Base-by-base conservation (phyloP, 2,888 invertebrate species). In the Heliothis peltigera region DNA sequence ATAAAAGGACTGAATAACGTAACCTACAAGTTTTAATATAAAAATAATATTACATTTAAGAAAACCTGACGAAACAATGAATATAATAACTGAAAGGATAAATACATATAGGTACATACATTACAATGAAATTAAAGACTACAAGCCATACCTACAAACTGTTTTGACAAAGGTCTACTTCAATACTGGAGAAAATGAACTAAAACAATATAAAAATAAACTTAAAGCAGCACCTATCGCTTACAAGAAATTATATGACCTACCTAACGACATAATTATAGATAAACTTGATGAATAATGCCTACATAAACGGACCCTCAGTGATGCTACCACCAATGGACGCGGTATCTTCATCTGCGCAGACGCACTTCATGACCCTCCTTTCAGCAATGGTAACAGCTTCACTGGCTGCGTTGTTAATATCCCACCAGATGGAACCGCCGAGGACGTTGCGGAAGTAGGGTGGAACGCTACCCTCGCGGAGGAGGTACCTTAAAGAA, bases 391-490 rank as follows among this genome's bases (percentile, higher is more conserved):
- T 77, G 4, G 79, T 82, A 15, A 90, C 87, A 0, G 93, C 93
- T 0, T 88, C 85, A 1, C 77, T 87, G 0, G 91, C 87, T 0
- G 85, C 70, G 43, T 87, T 70, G 77, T 91, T 91, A 75, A 93
- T 82, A 25, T 93, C 92, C 92, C 92, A 92, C 94, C 94, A 94
- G 63, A 92, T 91, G 1, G 93, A 91, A 2, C 94, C 94, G 1
- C 94, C 94, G 17, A 94, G 87, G 1, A 94, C 83, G 70, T 95
- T 94, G n/a, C 84, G 84, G 82, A 93, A 95, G 77, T 94, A 95
- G 0, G 91, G 92, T 1, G 94, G 94, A 0, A 94, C 92, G 47
- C 80, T 89, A 57, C 90, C 91, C 58, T 92, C 91, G 1, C 93
- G 91, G 4, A 94, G 72, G n/a, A 86, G 80, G 47, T 83, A 79